These are phyloP conservation scores for Psilopogon haemacephalus DNA, from an alignment of 2,113 vertebrate genomes.

Conservation along the genomic window DNA sequence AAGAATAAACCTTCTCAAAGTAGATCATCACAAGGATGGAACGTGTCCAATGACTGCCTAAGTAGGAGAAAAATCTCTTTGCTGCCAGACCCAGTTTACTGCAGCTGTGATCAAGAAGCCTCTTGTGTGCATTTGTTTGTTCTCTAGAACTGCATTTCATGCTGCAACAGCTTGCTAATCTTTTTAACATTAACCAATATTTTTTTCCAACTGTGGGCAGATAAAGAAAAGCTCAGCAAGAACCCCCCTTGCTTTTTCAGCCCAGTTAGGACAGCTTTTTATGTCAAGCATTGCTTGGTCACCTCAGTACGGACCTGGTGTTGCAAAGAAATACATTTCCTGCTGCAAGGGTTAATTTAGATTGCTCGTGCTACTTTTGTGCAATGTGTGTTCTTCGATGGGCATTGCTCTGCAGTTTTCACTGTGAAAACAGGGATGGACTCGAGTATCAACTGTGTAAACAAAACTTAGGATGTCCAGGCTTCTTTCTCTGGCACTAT, in stretches of 20 bases:
- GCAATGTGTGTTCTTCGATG: neutral
- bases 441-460: neutral
- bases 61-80: conserved; percentile 12
- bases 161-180: neutral
- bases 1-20: conserved; percentile 41
- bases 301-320: neutral
- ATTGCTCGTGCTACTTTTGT: neutral
- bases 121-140: conserved; percentile 13
- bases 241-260: neutral
- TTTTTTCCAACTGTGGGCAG: neutral
- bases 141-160: neutral
- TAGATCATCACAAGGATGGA: conserved; percentile 29
- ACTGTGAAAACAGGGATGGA: neutral
- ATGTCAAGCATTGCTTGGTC: neutral
- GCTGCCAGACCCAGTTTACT: conserved; percentile 34
- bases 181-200: neutral
- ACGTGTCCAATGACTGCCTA: conserved; percentile 24
- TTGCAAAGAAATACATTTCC: neutral
- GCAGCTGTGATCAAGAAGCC: neutral
- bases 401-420: neutral
- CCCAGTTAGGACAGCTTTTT: neutral
- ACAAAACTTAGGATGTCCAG: neutral
- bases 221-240: neutral
- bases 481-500: neutral
- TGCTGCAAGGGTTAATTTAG: neutral